phyloP scores from a whole-genome alignment of 1,140 invertebrate species.

The Popillia japonica region DNA sequence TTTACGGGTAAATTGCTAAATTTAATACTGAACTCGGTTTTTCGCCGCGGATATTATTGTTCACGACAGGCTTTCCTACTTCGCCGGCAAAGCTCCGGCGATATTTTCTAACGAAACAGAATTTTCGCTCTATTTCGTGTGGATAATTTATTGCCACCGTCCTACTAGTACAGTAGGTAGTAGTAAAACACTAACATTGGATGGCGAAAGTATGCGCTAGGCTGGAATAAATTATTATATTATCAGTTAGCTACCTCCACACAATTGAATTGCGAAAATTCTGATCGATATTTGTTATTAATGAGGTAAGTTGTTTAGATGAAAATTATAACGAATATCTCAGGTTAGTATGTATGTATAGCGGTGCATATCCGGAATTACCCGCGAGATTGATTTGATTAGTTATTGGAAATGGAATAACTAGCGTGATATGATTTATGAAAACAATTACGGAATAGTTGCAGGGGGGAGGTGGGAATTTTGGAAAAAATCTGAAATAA shows the following conservation, averaged over 20 bases:
- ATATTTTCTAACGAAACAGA: constrained; percentile 33
- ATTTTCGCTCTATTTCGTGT: constrained; percentile 29
- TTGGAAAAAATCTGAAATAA: no score
- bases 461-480: no score
- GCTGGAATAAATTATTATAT: constrained; percentile 21
- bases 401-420: no score
- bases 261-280: neutral
- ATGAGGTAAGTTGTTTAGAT: no score
- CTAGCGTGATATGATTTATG: no score
- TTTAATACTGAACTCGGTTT: constrained; percentile 13
- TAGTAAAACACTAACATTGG: constrained; percentile 17
- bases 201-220: neutral
- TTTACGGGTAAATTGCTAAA: constrained; percentile 23
- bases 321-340: no score
- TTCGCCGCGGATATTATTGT: constrained; percentile 17
- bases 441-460: no score
- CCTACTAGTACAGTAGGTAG: constrained; percentile 25
- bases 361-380: no score
- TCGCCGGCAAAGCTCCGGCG: neutral
- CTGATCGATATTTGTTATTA: no score
- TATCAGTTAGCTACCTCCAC: constrained; percentile 7
- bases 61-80: constrained; percentile 4
- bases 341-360: no score
- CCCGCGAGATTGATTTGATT: no score
- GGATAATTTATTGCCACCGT: constrained; percentile 25